Conservation (phyloP, 1,140 invertebrate genomes). For the Drosophila nannoptera region DNA sequence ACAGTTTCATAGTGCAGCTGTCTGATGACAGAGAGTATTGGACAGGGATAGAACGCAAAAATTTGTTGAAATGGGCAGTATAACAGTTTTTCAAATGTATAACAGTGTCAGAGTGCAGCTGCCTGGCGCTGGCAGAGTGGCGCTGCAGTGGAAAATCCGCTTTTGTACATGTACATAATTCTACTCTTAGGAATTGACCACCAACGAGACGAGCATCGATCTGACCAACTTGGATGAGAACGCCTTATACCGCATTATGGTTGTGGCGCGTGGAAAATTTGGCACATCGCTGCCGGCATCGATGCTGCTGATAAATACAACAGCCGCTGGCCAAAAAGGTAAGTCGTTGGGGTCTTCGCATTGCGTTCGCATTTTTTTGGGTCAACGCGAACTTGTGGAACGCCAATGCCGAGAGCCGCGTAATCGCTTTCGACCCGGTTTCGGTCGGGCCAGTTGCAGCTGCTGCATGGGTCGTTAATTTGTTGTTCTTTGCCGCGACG, state of each 20-base stretch:
- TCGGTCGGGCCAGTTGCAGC: not conserved
- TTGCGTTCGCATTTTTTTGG: slow-evolving; percentile 14
- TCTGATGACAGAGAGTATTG: too few relatives aligned
- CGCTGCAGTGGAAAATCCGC: not conserved
- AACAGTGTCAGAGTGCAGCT: too few relatives aligned
- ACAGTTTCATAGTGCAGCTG: too few relatives aligned
- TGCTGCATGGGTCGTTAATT: not conserved
- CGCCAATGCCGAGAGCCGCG: slow-evolving; percentile 15
- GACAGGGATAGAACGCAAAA: too few relatives aligned
- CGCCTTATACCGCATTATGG: slow-evolving; percentile 87
- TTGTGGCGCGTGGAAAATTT: slow-evolving; percentile 85
- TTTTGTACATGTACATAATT: slow-evolving; percentile 61
- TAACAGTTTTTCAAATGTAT: too few relatives aligned
- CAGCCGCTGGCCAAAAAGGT: slow-evolving; percentile 78
- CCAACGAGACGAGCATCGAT: slow-evolving; percentile 82
- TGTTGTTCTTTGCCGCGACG: slow-evolving; percentile 14
- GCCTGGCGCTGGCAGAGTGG: too few relatives aligned
- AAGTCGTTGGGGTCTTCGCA: slow-evolving; percentile 26
- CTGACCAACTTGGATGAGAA: slow-evolving; percentile 83
- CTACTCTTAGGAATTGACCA: slow-evolving; percentile 83
- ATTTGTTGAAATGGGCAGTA: too few relatives aligned
- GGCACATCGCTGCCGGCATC: slow-evolving; percentile 89
- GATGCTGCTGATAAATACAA: slow-evolving; percentile 86
- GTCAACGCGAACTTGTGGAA: slow-evolving; percentile 13
- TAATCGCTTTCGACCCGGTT: not conserved